Conservation (phyloP, 2,797 vertebrate genomes). For the Danionella dracula region DNA sequence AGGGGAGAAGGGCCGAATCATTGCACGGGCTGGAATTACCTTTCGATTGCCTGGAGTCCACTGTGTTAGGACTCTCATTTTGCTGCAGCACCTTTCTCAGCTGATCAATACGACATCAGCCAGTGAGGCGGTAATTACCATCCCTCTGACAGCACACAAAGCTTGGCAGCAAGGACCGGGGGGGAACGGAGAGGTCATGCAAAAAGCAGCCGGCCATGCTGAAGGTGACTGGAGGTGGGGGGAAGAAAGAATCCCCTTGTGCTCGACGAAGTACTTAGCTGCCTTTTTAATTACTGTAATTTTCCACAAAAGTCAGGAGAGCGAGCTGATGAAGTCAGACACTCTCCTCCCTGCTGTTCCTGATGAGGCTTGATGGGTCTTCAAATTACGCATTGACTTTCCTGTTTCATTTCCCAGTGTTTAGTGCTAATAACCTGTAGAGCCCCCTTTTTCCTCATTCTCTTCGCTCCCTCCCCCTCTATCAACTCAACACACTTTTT, state of each 20-base stretch:
- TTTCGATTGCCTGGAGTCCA: conserved; percentile 83
- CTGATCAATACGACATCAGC: conserved; percentile 88
- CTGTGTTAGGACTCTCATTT: conserved; percentile 84
- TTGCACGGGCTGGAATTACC: conserved; percentile 85
- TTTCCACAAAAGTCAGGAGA: conserved; percentile 90
- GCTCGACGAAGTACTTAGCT: conserved; percentile 86
- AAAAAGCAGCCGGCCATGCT: conserved; percentile 77
- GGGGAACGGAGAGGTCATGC: conserved; percentile 77
- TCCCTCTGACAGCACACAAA: conserved; percentile 49
- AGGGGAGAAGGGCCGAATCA: conserved; percentile 59
- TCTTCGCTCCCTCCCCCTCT: background rate
- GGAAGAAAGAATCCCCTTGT: conserved; percentile 81
- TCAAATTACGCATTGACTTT: conserved; percentile 87
- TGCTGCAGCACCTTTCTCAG: conserved; percentile 78
- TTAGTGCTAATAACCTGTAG: conserved; percentile 95
- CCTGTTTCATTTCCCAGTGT: conserved; percentile 85
- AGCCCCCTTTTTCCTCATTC: conserved; percentile 63
- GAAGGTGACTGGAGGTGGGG: conserved; percentile 76
- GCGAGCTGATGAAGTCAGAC: conserved; percentile 92
- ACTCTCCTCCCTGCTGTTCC: conserved; percentile 90
- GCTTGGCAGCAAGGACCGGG: conserved; percentile 76
- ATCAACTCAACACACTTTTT: conserved; percentile 2
- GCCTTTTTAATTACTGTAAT: conserved; percentile 96
- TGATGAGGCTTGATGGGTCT: conserved; percentile 88
- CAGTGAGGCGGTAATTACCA: conserved; percentile 85